Conservation (phyloP, 1,140 invertebrate genomes). For the Epicauta chinensis region DNA sequence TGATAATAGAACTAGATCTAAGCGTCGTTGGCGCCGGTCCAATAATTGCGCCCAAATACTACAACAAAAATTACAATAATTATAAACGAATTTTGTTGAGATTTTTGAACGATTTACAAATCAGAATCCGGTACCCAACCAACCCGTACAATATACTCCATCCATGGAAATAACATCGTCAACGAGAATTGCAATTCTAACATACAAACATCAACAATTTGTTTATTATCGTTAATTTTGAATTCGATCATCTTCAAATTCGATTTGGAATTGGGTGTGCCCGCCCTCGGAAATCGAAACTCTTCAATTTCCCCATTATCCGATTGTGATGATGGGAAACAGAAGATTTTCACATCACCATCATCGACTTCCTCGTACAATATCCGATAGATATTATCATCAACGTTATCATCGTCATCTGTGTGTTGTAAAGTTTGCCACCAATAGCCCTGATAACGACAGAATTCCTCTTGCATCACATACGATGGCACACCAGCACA, state of each 20-base stretch:
- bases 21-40: conserved; percentile 74
- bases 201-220: conserved; percentile 59
- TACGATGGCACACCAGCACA: conserved; percentile 92
- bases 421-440: conserved; percentile 82
- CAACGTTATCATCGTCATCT: conserved; percentile 42
- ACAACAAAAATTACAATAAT: conserved; percentile 17
- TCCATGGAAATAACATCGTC: conserved; percentile 76
- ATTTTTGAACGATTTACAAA: conserved; percentile 71
- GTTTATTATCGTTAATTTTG: conserved; percentile 56
- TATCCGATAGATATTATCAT: conserved; percentile 62
- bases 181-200: conserved; percentile 69
- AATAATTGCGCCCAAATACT: conserved; percentile 88
- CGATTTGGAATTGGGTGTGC: conserved; percentile 83
- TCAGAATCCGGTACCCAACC: conserved; percentile 88
- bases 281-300: conserved; percentile 88
- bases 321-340: conserved; percentile 74
- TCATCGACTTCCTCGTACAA: conserved; percentile 97
- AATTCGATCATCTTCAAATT: conserved; percentile 86
- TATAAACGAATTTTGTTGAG: neutral
- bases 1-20: conserved; percentile 69
- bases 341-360: conserved; percentile 84
- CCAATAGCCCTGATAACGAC: conserved; percentile 93
- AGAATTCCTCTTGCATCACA: conserved; percentile 98
- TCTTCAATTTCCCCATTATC: conserved; percentile 77
- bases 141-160: conserved; percentile 88